phyloP scores from a whole-genome alignment of 2,888 invertebrate species.

The Hetaerina titia region DNA sequence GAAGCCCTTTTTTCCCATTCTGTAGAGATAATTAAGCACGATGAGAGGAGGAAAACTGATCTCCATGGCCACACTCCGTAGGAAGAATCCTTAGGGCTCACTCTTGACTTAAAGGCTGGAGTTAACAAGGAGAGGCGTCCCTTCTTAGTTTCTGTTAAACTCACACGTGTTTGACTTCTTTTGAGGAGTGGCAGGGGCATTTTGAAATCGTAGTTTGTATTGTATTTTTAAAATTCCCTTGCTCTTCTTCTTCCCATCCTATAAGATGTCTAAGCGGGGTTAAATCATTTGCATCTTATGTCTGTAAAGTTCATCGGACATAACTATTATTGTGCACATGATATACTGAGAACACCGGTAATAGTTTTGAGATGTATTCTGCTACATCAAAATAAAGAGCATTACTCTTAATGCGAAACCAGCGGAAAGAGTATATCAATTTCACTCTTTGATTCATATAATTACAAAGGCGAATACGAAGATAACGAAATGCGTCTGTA shows the following conservation, averaged over 20 bases:
- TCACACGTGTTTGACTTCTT: background rate
- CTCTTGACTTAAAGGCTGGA: slow-evolving; percentile 21
- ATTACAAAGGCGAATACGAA: no score
- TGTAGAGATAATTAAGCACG: slow-evolving; percentile 58
- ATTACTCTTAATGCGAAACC: no score
- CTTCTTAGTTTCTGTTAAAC: background rate
- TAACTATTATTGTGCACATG: no score
- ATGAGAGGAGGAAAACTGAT: slow-evolving; percentile 61
- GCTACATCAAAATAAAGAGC: no score
- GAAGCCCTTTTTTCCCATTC: background rate
- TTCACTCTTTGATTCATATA: no score
- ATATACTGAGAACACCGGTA: no score
- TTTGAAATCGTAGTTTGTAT: background rate
- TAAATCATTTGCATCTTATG: no score
- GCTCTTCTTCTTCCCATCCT: background rate
- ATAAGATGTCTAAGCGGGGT: no score
- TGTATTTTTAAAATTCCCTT: background rate
- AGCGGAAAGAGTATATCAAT: no score
- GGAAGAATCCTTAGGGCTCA: slow-evolving; percentile 14
- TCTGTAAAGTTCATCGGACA: no score
- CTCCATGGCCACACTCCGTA: background rate
- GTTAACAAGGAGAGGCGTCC: slow-evolving; percentile 19
- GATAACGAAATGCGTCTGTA: no score
- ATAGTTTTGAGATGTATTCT: no score
- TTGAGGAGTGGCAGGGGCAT: background rate